Evolutionary conservation across 2,113 vertebrate genomes (phyloP).

Genomic region (Falco punctatus): DNA sequence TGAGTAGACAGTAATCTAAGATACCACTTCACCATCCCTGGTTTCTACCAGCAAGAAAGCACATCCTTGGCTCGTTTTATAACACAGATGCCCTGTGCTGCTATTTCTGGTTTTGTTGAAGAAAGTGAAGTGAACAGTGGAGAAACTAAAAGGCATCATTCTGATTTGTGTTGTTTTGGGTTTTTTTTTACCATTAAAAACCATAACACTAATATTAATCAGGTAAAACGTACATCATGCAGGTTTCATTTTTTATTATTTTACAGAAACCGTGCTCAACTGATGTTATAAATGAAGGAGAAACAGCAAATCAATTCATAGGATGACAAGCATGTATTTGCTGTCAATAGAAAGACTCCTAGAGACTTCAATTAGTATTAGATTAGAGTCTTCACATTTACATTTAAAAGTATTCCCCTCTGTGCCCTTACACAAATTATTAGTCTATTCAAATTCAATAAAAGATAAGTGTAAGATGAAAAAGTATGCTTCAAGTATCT

Average conservation of each 20-base stretch:
- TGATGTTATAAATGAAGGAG: background rate
- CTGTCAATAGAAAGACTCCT: background rate
- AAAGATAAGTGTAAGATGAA: background rate
- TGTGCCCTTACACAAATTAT: conserved; percentile 32
- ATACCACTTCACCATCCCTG: background rate
- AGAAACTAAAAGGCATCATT: background rate
- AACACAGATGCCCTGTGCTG: background rate
- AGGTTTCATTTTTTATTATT: background rate
- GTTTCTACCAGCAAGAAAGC: background rate
- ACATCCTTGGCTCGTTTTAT: background rate
- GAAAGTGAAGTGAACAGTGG: background rate
- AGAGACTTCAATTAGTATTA: background rate
- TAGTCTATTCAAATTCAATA: background rate
- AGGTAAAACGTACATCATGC: background rate
- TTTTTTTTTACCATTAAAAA: background rate
- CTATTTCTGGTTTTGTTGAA: background rate
- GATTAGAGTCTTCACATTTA: conserved; percentile 17
- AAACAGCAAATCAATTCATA: background rate
- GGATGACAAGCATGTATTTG: background rate
- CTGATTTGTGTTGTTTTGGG: background rate
- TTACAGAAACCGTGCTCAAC: background rate
- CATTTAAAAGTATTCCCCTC: conserved; percentile 7
- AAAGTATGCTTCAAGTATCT: background rate
- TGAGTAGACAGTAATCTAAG: background rate
- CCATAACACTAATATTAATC: background rate